These are phyloP conservation scores for Psettodes erumei DNA, from an alignment of 2,113 vertebrate genomes.

Conservation along the genomic window DNA sequence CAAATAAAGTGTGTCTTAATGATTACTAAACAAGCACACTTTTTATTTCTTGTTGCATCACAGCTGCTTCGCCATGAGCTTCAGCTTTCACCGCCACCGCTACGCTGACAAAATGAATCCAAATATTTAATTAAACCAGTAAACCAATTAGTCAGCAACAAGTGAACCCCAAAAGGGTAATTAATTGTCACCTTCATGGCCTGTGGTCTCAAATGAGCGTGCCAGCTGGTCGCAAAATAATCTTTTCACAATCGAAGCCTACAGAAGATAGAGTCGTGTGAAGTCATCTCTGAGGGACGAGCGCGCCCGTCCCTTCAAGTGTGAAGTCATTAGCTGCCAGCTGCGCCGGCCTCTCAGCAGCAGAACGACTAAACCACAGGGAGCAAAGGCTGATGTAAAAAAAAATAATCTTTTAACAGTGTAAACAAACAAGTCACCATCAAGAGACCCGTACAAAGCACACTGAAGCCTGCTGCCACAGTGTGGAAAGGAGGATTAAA, in stretches of 20 bases:
- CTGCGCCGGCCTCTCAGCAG: constrained; percentile 44
- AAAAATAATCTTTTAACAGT: not conserved
- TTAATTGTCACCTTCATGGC: constrained; percentile 56
- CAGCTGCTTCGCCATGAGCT: constrained; percentile 22
- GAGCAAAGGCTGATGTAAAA: constrained; percentile 6
- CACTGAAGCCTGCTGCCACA: not conserved
- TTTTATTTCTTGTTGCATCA: constrained; percentile 22
- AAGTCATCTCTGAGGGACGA: constrained; percentile 33
- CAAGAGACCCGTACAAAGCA: not conserved
- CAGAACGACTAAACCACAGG: constrained; percentile 39
- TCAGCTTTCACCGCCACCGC: constrained; percentile 18
- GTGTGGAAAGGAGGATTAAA: constrained; percentile 25
- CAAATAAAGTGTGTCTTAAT: constrained; percentile 28
- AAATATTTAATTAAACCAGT: constrained; percentile 47
- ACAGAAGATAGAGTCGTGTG: constrained; percentile 20
- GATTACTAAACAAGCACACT: constrained; percentile 9
- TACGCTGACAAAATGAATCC: constrained; percentile 37
- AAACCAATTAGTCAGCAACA: constrained; percentile 53
- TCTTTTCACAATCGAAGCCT: constrained; percentile 42
- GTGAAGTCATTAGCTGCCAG: constrained; percentile 61
- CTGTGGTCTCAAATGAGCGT: constrained; percentile 49
- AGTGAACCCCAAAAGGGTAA: constrained; percentile 41
- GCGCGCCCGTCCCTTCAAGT: constrained; percentile 41
- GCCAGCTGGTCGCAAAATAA: constrained; percentile 43
- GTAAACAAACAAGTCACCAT: constrained; percentile 45